Percentiles rank a stretch among this genome's conserved stretches.
Evolutionary conservation across 1,140 invertebrate genomes (phyloP).

Genomic region (Thalassaphorura encarpata): DNA sequence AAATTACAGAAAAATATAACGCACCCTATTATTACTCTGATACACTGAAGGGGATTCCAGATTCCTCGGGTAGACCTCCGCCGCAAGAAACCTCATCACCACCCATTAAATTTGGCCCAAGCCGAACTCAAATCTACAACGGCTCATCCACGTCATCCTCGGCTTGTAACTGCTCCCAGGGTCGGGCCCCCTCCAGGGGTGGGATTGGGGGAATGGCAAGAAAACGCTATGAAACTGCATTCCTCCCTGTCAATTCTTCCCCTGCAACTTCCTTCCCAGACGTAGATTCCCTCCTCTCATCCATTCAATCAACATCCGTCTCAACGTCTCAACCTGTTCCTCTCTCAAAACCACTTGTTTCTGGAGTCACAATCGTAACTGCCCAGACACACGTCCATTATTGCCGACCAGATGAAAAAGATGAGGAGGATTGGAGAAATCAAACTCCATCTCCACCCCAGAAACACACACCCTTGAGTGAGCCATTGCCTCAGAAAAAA

Average conservation of each 20-base stretch:
- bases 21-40: constrained; percentile 31
- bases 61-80: not conserved
- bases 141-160: not conserved
- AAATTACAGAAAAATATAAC: constrained; percentile 25
- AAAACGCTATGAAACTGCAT: constrained; percentile 32
- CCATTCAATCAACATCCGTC: constrained; percentile 18
- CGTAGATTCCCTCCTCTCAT: constrained; percentile 24
- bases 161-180: not conserved
- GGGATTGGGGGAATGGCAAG: constrained; percentile 27
- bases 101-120: not conserved
- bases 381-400: constrained; percentile 1
- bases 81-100: not conserved
- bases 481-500: constrained; percentile 24
- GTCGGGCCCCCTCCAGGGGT: not conserved
- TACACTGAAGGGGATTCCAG: constrained; percentile 15
- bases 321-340: constrained; percentile 11
- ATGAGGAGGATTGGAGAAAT: not conserved
- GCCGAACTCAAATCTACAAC: not conserved
- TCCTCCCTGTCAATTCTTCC: constrained; percentile 19
- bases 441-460: not conserved
- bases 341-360: constrained; percentile 1
- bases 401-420: not conserved
- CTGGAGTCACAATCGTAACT: not conserved
- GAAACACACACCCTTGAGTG: constrained; percentile 17
- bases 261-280: constrained; percentile 15